Conservation (phyloP, 2,113 vertebrate species). For the Caracal caracal region DNA sequence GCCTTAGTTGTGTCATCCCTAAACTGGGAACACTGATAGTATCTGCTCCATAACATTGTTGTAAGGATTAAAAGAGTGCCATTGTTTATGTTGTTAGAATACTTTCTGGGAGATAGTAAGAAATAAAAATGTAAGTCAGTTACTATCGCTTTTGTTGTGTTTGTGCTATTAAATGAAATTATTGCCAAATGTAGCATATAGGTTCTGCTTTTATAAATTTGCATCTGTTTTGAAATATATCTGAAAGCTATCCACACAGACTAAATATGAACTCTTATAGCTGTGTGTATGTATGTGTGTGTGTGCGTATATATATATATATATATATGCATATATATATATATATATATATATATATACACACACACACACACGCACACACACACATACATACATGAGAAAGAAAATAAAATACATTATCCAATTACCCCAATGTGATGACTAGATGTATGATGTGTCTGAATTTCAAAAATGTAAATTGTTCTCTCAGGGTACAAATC, state of each 20-base stretch:
- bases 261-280: background rate
- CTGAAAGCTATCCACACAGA: background rate
- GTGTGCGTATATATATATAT: accelerated
- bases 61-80: background rate
- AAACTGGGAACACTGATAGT: background rate
- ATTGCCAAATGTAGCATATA: background rate
- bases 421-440: background rate
- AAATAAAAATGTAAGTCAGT: background rate
- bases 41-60: background rate
- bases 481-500: background rate
- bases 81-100: background rate
- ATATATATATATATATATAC: too few species aligned
- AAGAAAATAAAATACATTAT: background rate
- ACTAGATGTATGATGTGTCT: background rate
- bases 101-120: background rate
- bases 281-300: background rate
- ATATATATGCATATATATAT: too few species aligned
- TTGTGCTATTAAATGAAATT: background rate
- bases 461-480: background rate
- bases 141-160: background rate
- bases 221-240: background rate
- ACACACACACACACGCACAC: too few species aligned
- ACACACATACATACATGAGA: background rate
- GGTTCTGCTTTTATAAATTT: background rate
- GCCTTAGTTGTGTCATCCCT: background rate